A percentile compares a stretch with the other conserved stretches of the same genome.
phyloP scores from a whole-genome alignment of 2,888 invertebrate genomes.

The Phrixothrix hirtus region DNA sequence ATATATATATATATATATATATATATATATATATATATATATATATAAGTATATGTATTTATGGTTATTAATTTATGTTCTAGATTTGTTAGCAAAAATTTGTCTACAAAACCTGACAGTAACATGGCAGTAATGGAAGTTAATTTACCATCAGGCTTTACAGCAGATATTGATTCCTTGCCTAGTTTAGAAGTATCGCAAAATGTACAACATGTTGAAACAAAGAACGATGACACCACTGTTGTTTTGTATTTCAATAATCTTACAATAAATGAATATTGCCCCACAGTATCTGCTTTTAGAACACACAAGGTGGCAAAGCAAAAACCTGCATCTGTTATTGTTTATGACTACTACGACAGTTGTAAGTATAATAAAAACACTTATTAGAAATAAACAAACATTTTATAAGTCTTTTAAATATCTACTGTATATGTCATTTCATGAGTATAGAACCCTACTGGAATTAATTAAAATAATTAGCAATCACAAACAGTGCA shows the following conservation, averaged over 20 bases:
- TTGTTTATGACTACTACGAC: slow-evolving; percentile 90
- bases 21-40: no score
- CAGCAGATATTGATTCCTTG: slow-evolving; percentile 76
- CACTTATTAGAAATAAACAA: no score
- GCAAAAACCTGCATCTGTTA: slow-evolving; percentile 83
- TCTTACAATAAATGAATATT: slow-evolving; percentile 66
- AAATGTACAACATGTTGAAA: slow-evolving; percentile 69
- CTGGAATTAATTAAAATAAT: no score
- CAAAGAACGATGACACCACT: slow-evolving; percentile 66
- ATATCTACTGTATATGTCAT: no score
- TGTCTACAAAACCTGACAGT: slow-evolving; percentile 69
- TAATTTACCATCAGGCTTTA: slow-evolving; percentile 87
- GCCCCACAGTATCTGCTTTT: slow-evolving; percentile 82
- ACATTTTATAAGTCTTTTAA: no score
- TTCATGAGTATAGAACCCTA: no score
- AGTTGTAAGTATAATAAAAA: slow-evolving; percentile 68
- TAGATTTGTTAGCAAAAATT: slow-evolving; percentile 65
- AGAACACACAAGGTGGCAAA: slow-evolving; percentile 82
- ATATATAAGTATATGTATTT: not conserved
- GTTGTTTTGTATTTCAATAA: slow-evolving; percentile 76
- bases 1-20: no score
- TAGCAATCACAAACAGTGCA: no score
- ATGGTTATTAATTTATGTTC: slow-evolving; percentile 3
- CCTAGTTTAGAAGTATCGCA: slow-evolving; percentile 63
- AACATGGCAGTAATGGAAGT: slow-evolving; percentile 93